Evolutionary conservation across 2,888 invertebrate genomes (phyloP).

Genomic region (Tholera decimalis): DNA sequence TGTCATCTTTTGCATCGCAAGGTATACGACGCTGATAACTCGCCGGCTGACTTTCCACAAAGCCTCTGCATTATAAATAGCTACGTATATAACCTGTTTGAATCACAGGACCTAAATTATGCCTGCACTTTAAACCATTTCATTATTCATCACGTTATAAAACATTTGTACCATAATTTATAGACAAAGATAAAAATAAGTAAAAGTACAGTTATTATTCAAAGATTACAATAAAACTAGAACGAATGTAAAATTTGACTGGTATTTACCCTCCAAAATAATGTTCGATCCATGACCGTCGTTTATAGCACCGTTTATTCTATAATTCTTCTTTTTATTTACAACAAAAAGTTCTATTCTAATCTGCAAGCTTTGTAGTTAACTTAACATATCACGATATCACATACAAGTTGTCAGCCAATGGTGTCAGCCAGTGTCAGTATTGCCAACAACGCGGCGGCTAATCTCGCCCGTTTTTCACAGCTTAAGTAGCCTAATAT

Average conservation of each 20-base stretch:
- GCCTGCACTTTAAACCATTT: not conserved
- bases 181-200: not conserved
- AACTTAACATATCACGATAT: no score
- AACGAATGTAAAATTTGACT: not conserved
- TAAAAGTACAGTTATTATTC: constrained; percentile 26
- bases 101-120: constrained; percentile 9
- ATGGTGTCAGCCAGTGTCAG: constrained; percentile 1
- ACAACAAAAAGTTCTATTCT: not conserved
- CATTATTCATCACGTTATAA: not conserved
- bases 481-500: no score
- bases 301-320: constrained; percentile 39
- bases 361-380: not conserved
- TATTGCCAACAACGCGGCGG: not conserved
- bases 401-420: not conserved
- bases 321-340: constrained; percentile 13
- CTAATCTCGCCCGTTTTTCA: no score
- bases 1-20: constrained; percentile 8
- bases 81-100: constrained; percentile 49
- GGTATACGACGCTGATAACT: constrained; percentile 12
- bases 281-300: constrained; percentile 67
- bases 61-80: constrained; percentile 34
- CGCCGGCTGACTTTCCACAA: constrained; percentile 32
- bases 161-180: not conserved
- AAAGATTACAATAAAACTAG: not conserved
- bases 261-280: constrained; percentile 69